Base-by-base conservation (phyloP, 2,797 vertebrate genomes). In the Brachyalestes nurse region DNA sequence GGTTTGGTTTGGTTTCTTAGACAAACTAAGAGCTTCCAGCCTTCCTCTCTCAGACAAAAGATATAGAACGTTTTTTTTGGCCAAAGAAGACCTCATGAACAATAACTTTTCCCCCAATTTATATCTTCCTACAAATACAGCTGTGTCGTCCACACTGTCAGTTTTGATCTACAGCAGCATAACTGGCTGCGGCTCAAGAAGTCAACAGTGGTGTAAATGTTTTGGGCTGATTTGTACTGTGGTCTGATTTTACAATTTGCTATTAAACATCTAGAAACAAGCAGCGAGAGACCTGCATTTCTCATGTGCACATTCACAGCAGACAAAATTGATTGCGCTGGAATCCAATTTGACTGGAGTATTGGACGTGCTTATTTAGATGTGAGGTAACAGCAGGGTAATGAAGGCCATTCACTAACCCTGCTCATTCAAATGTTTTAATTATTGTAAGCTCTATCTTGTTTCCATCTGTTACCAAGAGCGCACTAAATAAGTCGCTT, bases 391-490 rank as follows among this genome's bases (percentile, higher is more conserved):
- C 75, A 81, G 78, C 65, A 77, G 78, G 65, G 72, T 83, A 87
- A 85, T 77, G 80, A 79, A 84, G 55, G 66, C 60, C 28, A 75
- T 84, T 87, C 51, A 77, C 85, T 77, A 85, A 71, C 78, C 25
- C 74, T 79, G 28, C 83, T 80, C 61, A 67, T 79, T 84, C 72
- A 75, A 81, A 87, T 76, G 72, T 82, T 84, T 88, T 87, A 86
- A 88, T 88, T 85, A 85, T 73, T 64, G 82, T 82, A 86, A 79
- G 66, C 75, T 17, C 61, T 81, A 78, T 86, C 79, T 69, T 82
- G 80, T 83, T 81, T 86, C 82, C 82, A 85, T 88, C 82, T 88
- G 85, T 77, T 82, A 78, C 71, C 49, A 67, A 78, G 74, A 17
- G 66, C 67, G 64, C 17, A 65, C 81, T 82, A 84, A 86, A 76